phyloP scores from a whole-genome alignment of 2,797 vertebrate genomes.

The Ciconia nigra region DNA sequence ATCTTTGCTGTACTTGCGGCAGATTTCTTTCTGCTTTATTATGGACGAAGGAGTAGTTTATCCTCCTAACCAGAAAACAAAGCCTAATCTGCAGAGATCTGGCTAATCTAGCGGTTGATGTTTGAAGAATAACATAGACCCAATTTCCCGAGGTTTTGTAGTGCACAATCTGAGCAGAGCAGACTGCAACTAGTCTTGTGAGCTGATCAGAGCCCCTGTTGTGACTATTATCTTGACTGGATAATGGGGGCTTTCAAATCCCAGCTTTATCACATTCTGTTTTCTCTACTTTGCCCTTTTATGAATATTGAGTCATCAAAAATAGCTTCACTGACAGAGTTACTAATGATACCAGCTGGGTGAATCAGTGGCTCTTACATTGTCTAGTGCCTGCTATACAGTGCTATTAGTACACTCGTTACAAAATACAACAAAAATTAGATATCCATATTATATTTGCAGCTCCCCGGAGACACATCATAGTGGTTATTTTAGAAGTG shows the following conservation, averaged over 20 bases:
- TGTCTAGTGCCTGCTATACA: not conserved
- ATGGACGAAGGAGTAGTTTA: not conserved
- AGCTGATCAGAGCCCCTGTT: conserved; percentile 48
- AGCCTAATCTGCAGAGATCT: conserved; percentile 40
- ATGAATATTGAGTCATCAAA: conserved; percentile 70
- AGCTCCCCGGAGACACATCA: not conserved
- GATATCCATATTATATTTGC: conserved; percentile 21
- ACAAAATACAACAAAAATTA: conserved; percentile 40
- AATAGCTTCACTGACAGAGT: conserved; percentile 47
- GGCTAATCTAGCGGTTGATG: conserved; percentile 6
- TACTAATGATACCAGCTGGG: conserved; percentile 40
- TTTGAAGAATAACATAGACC: not conserved
- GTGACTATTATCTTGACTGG: conserved; percentile 26
- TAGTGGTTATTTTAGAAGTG: conserved; percentile 24
- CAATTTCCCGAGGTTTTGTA: not conserved
- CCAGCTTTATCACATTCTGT: conserved; percentile 59
- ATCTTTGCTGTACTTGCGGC: not conserved
- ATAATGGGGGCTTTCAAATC: conserved; percentile 65
- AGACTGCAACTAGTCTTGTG: not conserved
- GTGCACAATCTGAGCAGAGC: not conserved
- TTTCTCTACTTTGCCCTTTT: conserved; percentile 64
- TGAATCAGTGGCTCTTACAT: conserved; percentile 47
- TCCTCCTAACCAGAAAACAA: conserved; percentile 21
- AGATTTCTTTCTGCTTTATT: not conserved
- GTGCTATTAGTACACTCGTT: not conserved